A percentile compares a stretch with the other conserved stretches of the same genome.
Evolutionary conservation across 2,113 vertebrate genomes (phyloP).

Genomic region (Chaetorhynchus papuensis): DNA sequence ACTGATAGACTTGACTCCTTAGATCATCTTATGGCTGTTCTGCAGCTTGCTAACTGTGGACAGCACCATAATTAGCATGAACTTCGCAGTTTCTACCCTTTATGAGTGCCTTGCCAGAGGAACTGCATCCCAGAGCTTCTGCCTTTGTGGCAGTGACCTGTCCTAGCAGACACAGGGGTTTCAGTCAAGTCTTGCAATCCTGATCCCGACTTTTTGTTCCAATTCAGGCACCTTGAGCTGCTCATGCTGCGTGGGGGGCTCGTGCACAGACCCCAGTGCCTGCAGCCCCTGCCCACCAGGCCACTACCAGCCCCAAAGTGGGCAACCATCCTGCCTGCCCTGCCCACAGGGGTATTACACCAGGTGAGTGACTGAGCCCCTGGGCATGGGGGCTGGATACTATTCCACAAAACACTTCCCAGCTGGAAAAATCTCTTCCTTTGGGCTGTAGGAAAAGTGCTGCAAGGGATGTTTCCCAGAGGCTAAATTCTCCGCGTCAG

Average conservation of each 20-base stretch:
- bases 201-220: background rate
- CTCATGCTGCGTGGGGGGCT: constrained; percentile 71
- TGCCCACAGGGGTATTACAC: constrained; percentile 75
- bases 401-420: background rate
- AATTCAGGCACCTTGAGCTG: constrained; percentile 74
- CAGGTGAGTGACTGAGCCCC: constrained; percentile 69
- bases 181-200: background rate
- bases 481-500: background rate
- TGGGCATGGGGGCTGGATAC: rapidly evolving
- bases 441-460: background rate
- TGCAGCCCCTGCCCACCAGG: constrained; percentile 76
- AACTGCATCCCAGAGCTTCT: background rate
- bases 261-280: constrained; percentile 65
- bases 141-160: background rate
- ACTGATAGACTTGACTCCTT: background rate
- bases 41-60: background rate
- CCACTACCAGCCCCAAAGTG: constrained; percentile 75
- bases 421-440: rapidly evolving
- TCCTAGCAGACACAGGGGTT: background rate
- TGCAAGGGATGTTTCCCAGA: background rate
- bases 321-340: constrained; percentile 74
- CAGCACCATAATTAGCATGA: background rate
- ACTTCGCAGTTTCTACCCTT: background rate
- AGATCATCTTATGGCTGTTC: background rate
- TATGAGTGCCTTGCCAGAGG: background rate